Conservation (phyloP, 1,140 invertebrate genomes). For the Hyles euphorbiae region DNA sequence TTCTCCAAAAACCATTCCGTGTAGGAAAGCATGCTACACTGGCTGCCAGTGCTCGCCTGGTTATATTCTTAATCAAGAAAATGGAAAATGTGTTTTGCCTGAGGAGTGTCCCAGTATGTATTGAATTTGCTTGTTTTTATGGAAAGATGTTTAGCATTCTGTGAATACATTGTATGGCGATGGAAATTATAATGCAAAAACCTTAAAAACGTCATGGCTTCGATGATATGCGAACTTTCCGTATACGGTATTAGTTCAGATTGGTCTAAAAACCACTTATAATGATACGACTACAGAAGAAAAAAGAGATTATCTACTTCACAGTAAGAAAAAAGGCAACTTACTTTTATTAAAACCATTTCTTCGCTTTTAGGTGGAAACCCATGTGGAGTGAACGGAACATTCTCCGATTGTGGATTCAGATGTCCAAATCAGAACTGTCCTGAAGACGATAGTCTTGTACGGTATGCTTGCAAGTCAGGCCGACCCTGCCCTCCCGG, state of each 20-base stretch:
- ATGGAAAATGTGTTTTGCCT: constrained; percentile 17
- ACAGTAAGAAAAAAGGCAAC: too few relatives aligned
- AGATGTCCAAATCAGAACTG: constrained; percentile 21
- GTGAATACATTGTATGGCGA: too few relatives aligned
- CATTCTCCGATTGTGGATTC: constrained; percentile 17
- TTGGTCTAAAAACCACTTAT: too few relatives aligned
- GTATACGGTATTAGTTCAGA: too few relatives aligned
- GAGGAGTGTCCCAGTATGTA: constrained; percentile 21
- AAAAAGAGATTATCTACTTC: too few relatives aligned
- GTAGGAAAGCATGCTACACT: constrained; percentile 20
- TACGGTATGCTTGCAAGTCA: constrained; percentile 20
- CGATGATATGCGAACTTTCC: too few relatives aligned
- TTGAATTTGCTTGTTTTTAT: background rate
- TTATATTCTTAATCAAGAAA: constrained; percentile 11
- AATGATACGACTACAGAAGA: too few relatives aligned
- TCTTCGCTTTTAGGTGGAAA: constrained; percentile 29
- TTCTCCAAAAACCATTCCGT: background rate
- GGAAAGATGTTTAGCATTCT: too few relatives aligned
- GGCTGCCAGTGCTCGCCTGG: constrained; percentile 41
- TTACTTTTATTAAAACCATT: background rate
- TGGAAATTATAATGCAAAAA: too few relatives aligned
- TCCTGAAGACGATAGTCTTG: constrained; percentile 16
- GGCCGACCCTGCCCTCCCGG: constrained; percentile 17
- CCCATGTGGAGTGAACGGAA: constrained; percentile 20
- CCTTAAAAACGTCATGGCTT: too few relatives aligned